Percentiles rank a stretch among this genome's conserved stretches.
Evolutionary conservation across 2,797 vertebrate genomes (phyloP).

Genomic region (Columba guinea): DNA sequence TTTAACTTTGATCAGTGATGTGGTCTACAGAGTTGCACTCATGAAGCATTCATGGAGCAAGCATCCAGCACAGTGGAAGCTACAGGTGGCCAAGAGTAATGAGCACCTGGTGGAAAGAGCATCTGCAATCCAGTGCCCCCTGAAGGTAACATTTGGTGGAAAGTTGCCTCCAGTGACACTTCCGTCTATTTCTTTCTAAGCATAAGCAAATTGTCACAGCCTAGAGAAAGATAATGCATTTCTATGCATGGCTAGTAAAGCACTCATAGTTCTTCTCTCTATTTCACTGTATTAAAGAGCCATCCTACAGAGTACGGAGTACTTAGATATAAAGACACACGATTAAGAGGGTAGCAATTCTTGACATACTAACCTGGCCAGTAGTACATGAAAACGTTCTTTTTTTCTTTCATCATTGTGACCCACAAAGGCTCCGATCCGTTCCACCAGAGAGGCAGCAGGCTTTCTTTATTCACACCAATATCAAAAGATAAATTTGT

Average conservation of each 20-base stretch:
- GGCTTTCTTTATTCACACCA: conserved; percentile 87
- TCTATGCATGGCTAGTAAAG: background rate
- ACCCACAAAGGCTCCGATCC: conserved; percentile 95
- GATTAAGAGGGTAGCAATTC: background rate
- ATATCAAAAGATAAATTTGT: conserved; percentile 88
- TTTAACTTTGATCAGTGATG: background rate
- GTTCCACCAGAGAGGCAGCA: conserved; percentile 91
- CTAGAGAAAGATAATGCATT: background rate
- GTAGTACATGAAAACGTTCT: conserved; percentile 91
- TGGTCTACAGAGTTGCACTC: background rate
- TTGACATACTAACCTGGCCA: conserved; percentile 90
- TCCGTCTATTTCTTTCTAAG: background rate
- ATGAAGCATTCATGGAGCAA: background rate
- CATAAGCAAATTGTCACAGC: background rate
- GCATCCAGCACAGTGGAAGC: background rate
- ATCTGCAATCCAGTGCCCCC: background rate
- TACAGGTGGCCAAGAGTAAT: background rate
- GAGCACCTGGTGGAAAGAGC: background rate
- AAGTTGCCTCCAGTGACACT: background rate
- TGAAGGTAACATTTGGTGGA: background rate
- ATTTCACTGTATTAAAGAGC: background rate
- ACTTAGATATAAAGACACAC: background rate
- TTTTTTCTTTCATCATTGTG: conserved; percentile 87
- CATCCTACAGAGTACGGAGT: background rate
- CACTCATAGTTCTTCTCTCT: background rate